Conservation (phyloP, 2,113 vertebrate species). For the Phoxinus phoxinus region DNA sequence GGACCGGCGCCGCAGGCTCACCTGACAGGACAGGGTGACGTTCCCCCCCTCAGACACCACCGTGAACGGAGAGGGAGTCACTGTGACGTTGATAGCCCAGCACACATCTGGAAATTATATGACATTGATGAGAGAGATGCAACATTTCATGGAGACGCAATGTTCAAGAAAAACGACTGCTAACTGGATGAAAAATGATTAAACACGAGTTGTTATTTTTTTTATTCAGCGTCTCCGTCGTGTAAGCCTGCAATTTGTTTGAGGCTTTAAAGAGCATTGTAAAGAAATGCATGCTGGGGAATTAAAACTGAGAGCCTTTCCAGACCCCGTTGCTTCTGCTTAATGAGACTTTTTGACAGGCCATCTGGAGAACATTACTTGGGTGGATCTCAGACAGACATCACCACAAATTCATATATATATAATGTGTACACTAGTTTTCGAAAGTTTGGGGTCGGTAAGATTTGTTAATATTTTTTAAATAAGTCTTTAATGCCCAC, state of each 20-base stretch:
- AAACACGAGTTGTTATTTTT: background rate
- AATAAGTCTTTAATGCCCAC: too few species aligned
- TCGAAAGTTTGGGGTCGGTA: too few species aligned
- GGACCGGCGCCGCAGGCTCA: constrained; percentile 83
- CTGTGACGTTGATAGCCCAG: constrained; percentile 87
- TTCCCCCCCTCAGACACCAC: constrained; percentile 85
- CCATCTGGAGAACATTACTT: constrained; percentile 33
- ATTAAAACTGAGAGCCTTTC: constrained; percentile 32
- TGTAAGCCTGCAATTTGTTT: background rate
- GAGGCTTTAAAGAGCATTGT: background rate
- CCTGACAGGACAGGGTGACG: constrained; percentile 85
- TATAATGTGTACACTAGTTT: too few species aligned
- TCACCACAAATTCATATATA: background rate
- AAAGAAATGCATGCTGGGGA: background rate
- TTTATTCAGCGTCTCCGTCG: background rate
- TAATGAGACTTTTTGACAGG: constrained; percentile 6
- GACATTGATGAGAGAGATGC: background rate
- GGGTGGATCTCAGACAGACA: background rate
- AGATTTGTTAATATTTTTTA: too few species aligned
- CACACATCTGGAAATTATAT: constrained; percentile 76
- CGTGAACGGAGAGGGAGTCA: constrained; percentile 85
- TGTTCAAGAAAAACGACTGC: constrained; percentile 22
- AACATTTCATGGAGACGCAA: background rate
- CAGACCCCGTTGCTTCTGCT: constrained; percentile 22
- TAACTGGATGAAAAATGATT: background rate